Base-by-base conservation (phyloP, 2,888 invertebrate genomes). In the Chironomus riparius region DNA sequence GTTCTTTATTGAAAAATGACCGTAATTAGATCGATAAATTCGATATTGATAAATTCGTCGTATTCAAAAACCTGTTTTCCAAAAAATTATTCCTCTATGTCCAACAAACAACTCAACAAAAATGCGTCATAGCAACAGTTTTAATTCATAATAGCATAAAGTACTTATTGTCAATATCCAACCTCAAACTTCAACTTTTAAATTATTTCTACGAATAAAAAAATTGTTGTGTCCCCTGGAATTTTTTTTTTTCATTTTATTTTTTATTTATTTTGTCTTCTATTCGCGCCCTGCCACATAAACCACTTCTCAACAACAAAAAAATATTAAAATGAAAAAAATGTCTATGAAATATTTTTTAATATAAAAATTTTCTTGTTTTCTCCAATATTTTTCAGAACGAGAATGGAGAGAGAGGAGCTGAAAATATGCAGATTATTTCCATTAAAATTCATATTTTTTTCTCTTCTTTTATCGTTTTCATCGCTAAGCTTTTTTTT, bases 391-490 rank as follows among this genome's bases (percentile, higher is more conserved):
- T 50, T 50, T 50, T 50, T 50, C 50, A n/a, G 50, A n/a, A n/a
- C 15, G 6, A 50, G n/a, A 50, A 50, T 50, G 50, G 50, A 50
- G 6, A 50, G 50, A 50, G 50, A 50, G 15, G 18, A 48, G 50
- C 72, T 24, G 28, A 28, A 72, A 74, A 68, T 68, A 74, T 74
- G 28, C 68, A 74, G 48, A 68, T 74, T 65, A 74, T 68, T 74
- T 74, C 74, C 24, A 74, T 74, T 74, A 74, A 74, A 74, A 74
- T 74, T 74, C 74, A 74, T 74, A 74, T 28, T 74, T 74, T 65
- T 50, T 50, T 22, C 50, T 22, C 70, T 50, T 50, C 50, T 50
- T 50, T 15, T 15, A 50, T 50, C 50, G 15, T 50, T 50, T 50
- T 50, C 50, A 50, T 50, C 13, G 50, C 4, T n/a, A 50, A 50